Conservation (phyloP, 2,113 vertebrate species). For the Meles meles region DNA sequence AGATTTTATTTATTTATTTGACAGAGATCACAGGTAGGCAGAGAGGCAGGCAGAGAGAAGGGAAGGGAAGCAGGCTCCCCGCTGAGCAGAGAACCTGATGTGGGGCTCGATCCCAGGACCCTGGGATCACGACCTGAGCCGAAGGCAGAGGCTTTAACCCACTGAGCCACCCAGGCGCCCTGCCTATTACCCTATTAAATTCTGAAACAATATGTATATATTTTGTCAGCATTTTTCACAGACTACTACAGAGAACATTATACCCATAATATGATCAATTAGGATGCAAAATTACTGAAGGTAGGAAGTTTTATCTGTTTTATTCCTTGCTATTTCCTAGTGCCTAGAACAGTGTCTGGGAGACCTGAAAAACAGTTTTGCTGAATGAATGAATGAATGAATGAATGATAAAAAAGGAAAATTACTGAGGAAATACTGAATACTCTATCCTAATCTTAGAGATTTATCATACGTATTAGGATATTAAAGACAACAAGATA, state of each 20-base stretch:
- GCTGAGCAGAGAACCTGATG: too few relatives aligned
- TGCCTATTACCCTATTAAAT: neutral
- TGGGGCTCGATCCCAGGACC: too few relatives aligned
- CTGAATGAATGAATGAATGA: neutral
- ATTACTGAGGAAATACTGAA: neutral
- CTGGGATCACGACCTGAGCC: too few relatives aligned
- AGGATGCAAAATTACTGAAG: neutral
- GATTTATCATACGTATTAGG: neutral
- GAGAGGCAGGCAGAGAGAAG: too few relatives aligned
- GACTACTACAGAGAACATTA: neutral
- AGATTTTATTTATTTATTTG: too few relatives aligned
- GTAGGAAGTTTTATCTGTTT: neutral
- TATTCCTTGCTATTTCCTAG: neutral
- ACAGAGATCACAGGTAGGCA: too few relatives aligned
- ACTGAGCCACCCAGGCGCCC: too few relatives aligned
- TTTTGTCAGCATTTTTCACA: neutral
- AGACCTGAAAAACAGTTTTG: neutral
- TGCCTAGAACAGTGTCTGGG: neutral
- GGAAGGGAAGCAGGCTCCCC: too few relatives aligned
- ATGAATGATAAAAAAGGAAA: neutral
- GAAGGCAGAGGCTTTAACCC: too few relatives aligned
- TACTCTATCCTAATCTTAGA: neutral
- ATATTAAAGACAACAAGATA: neutral
- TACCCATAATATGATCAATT: neutral
- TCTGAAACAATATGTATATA: neutral